Evolutionary conservation across 1,140 invertebrate genomes (phyloP), one percentile per base, ranked within the genome.

Genomic region (Caenorhabditis latens): DNA sequence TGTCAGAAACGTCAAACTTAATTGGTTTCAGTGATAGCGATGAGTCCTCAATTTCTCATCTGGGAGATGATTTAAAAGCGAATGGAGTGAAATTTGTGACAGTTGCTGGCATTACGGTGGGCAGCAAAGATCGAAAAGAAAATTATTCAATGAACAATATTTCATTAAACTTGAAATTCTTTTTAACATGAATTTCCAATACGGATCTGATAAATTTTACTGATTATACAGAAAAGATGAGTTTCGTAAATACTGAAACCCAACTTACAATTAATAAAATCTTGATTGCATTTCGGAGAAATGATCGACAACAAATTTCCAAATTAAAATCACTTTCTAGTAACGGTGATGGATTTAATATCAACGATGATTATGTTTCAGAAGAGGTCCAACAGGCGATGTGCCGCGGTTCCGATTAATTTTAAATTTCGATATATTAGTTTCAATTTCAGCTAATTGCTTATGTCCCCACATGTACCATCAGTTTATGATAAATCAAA

Each of bases 331-430:
- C 21, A 40, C 24, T 63, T 21, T 7, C 61, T 32, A 32, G 21
- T 19, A 40, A 63, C 1, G 61, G 61, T 11, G 32, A 63, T 19
- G 61, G 61, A 40, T 63, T 63, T 24, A 63, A 32, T 32, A 63
- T 63, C 61, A 63, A 63, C 19, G 61, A 63, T 32, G 61, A 63
- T 32, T 63, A 63, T 32, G 61, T 63, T 24, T 63, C 61, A 9
- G 61, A 63, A 14, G 61, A 63, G 19, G 40, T 71, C 9, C 65
- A 46, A 24, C 11, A 71, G 3, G 61, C 61, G 6, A 32, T 63
- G 32, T 63, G 61, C 24, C 6, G 61, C 1, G 61, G 61, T 63
- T 32, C 24, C 7, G 32, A 24, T 32, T 32, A 32, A 32, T 32
- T 32, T 32, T 2, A 32, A 32, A 32, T 32, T 32, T 32, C 32